Conservation (phyloP, 2,797 vertebrate genomes). For the Hypotaenidia okinawae region DNA sequence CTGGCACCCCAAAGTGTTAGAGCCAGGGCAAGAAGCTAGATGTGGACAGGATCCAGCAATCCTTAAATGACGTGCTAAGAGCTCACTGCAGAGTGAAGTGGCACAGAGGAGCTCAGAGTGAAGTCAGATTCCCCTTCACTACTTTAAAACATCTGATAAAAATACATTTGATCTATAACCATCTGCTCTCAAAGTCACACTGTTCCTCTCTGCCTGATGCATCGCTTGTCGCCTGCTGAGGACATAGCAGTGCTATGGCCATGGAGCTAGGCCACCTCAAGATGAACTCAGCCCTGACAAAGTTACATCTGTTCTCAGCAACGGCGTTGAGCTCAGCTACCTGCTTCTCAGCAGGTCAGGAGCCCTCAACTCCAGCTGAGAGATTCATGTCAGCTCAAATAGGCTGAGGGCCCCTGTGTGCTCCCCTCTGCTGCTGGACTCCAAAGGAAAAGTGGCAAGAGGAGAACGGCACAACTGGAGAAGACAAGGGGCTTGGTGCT, state of each 20-base stretch:
- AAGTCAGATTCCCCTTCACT: not conserved
- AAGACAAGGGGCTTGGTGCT: not conserved
- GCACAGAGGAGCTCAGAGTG: not conserved
- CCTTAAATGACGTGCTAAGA: not conserved
- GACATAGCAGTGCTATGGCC: not conserved
- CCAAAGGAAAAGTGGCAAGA: not conserved
- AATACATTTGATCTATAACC: not conserved
- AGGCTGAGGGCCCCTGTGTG: rapidly evolving
- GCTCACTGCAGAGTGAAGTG: not conserved
- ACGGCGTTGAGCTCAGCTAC: not conserved
- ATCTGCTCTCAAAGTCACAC: not conserved
- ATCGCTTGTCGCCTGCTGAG: not conserved
- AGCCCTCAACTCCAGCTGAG: not conserved
- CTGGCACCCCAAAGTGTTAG: not conserved
- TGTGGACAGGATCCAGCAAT: not conserved
- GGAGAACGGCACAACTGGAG: not conserved
- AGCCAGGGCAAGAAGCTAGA: not conserved
- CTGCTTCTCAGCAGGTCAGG: not conserved
- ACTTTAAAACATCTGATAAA: not conserved
- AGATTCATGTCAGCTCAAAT: not conserved
- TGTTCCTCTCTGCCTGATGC: not conserved
- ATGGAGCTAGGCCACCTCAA: not conserved
- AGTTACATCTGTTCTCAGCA: not conserved
- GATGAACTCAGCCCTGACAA: not conserved
- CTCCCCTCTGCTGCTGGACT: not conserved